Base-by-base conservation (phyloP, 2,797 vertebrate genomes). In the Oryzias dopingdopingensis region DNA sequence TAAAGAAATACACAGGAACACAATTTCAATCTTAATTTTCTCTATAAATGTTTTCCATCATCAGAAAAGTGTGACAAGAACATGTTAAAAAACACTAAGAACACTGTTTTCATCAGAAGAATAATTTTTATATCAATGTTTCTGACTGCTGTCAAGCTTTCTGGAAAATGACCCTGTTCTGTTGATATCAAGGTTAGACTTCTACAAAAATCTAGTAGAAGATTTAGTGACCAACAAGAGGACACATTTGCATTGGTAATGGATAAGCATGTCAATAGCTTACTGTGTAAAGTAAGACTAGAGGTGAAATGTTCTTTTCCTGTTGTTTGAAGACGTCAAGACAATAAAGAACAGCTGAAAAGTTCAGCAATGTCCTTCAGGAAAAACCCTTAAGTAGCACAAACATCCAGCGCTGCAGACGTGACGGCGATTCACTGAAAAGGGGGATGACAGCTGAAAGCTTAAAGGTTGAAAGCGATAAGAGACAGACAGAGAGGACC, bases 401-500 rank as follows among this genome's bases (percentile, higher is more conserved):
- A 18, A 15, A 62, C 68, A 48, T 52, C 8, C 4, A 44, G 44
- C 2, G 2, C 44, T 56, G 70, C 4, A 47, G 55, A 74, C 24
- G 41, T 73, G 52, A 71, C 56, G 42, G 37, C 12, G 37, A 14
- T n/a, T n/a, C 24, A 4, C 47, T 79, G 72, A 78, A 55, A 17
- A 67, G 71, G 59, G 62, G 65, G 60, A 54, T 71, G 54, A 58
- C 42, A 62, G 65, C 26, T 41, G 23, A 56, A 57, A 72, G 71
- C 74, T 14, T 77, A 85, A 85, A 37, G 86, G 81, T 75, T 22
- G 60, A 72, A 54, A 72, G 51, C 56, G 70, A 81, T 48, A 67
- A 79, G 60, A 62, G 40, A 54, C 24, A 46, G 60, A 54, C 49
- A 53, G 37, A 42, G 45, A 58, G 55, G 48, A 24, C 49, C 23